phyloP scores from a whole-genome alignment of 2,888 invertebrate species.

The Chirona hameri region DNA sequence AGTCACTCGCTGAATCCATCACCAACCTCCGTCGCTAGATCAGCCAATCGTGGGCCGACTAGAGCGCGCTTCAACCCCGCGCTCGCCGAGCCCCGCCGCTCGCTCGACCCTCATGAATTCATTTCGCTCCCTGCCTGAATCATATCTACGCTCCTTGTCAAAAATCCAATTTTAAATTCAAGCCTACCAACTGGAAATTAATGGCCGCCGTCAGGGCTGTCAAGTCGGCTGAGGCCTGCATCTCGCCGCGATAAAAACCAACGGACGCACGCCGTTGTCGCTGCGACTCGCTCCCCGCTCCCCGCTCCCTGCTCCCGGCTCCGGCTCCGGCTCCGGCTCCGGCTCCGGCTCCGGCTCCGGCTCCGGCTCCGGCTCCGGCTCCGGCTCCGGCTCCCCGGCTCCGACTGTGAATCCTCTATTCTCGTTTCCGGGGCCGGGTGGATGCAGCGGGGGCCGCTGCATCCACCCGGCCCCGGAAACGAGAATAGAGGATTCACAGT shows the following conservation, averaged over 20 bases:
- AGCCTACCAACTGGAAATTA: slow-evolving; percentile 23
- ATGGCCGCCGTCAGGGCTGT: slow-evolving; percentile 4
- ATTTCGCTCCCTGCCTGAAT: slow-evolving; percentile 12
- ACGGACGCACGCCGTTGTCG: too few species aligned
- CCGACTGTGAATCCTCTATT: too few species aligned
- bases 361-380: neutral
- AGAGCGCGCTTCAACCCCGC: neutral
- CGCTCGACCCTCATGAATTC: neutral
- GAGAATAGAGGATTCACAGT: too few species aligned
- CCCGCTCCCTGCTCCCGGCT: neutral
- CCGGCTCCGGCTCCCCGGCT: neutral
- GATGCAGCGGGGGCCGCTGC: neutral
- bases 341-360: neutral
- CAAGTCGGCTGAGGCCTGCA: slow-evolving; percentile 2
- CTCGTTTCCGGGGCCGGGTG: neutral
- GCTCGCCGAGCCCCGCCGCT: too few species aligned
- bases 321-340: neutral
- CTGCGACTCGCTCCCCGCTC: neutral
- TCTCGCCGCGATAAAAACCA: slow-evolving; percentile 5
- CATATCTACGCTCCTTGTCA: slow-evolving; percentile 28
- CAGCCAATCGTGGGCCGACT: neutral
- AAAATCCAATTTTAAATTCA: slow-evolving; percentile 29
- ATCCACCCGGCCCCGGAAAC: neutral
- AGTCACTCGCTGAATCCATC: neutral
- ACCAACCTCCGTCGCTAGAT: neutral